These are phyloP conservation scores for Aeoliscus strigatus DNA, from an alignment of 2,797 vertebrate species.

Conservation along the genomic window DNA sequence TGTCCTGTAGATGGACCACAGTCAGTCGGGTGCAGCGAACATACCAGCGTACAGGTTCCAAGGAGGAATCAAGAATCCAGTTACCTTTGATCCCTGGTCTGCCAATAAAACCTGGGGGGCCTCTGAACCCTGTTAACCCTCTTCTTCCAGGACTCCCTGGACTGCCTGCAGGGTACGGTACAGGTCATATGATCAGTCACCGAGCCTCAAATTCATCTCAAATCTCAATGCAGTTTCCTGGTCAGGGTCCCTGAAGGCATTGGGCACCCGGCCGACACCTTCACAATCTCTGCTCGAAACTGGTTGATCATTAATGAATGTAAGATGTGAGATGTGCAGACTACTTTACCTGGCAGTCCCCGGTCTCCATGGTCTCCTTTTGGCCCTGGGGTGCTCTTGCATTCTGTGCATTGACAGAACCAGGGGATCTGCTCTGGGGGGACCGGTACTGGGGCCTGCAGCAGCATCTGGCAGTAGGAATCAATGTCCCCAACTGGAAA, in stretches of 20 bases:
- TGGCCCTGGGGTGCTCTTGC: slow-evolving; percentile 43
- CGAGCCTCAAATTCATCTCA: too few relatives aligned
- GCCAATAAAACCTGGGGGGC: slow-evolving; percentile 58
- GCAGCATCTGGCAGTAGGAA: slow-evolving; percentile 55
- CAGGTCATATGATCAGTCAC: too few relatives aligned
- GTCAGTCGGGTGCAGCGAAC: too few relatives aligned
- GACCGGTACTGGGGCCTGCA: slow-evolving; percentile 37
- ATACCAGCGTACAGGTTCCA: too few relatives aligned
- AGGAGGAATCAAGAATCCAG: too few relatives aligned
- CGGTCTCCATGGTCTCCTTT: slow-evolving; percentile 64
- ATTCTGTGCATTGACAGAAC: slow-evolving; percentile 66
- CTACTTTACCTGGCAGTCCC: slow-evolving; percentile 68
- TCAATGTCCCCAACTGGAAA: not conserved
- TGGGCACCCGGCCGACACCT: too few relatives aligned
- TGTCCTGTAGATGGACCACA: slow-evolving; percentile 49
- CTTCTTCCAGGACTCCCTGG: slow-evolving; percentile 57
- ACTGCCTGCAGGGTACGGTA: slow-evolving; percentile 38
- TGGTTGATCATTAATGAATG: too few relatives aligned
- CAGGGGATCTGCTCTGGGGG: slow-evolving; percentile 56
- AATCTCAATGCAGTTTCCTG: too few relatives aligned
- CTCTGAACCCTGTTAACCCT: slow-evolving; percentile 53
- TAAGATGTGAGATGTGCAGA: too few relatives aligned
- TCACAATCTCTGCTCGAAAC: too few relatives aligned
- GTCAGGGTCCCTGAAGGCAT: too few relatives aligned
- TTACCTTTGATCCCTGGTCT: slow-evolving; percentile 67